Evolutionary conservation across 2,113 vertebrate genomes (phyloP), one percentile per base, ranked within the genome.

Genomic region (Halichoerus grypus): DNA sequence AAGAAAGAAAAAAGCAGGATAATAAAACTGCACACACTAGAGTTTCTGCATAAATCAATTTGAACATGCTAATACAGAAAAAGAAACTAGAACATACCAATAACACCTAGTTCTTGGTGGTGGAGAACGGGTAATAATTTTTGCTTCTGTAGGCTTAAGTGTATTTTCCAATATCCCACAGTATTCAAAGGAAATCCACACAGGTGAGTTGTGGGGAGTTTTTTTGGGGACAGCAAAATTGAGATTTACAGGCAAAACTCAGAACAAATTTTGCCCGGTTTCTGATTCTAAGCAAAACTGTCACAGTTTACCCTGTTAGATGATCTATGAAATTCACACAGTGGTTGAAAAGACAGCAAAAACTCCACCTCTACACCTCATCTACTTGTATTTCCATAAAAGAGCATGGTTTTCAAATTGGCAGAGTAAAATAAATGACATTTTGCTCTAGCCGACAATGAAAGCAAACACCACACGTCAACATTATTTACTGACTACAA

Each of bases 311-410:
- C 67, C 85, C 67, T 87, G 85, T 65, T 82, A 59, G 16, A 84
- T 89, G 81, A 93, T 76, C 85, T 95, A 94, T 89, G 72, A 97
- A 96, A 97, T 83, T 94, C 93, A 94, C 33, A 96, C 96, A 95
- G 71, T 36, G 67, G 92, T 92, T 87, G 74, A 96, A 97, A 93
- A 89, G 79, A 95, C 28, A 71, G 61, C 39, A 89, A 93, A 96
- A 91, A 36, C 2, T 24, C 83, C 59, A 91, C 77, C 96, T 97
- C 87, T 86, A 24, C 59, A 93, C 80, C 42, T 88, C 59, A 94
- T 96, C 95, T 79, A 71, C 65, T 96, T 92, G 59, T 88, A 97
- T 97, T 97, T 94, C 91, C 95, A 83, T 97, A 94, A 82, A 88
- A 97, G 72, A 94, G 82, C 88, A 86, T 24, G 77, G 72, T 79